A percentile compares a stretch with the other conserved stretches of the same genome.
phyloP scores from a whole-genome alignment of 2,888 invertebrate genomes.

The Chloroclystis v-ata region DNA sequence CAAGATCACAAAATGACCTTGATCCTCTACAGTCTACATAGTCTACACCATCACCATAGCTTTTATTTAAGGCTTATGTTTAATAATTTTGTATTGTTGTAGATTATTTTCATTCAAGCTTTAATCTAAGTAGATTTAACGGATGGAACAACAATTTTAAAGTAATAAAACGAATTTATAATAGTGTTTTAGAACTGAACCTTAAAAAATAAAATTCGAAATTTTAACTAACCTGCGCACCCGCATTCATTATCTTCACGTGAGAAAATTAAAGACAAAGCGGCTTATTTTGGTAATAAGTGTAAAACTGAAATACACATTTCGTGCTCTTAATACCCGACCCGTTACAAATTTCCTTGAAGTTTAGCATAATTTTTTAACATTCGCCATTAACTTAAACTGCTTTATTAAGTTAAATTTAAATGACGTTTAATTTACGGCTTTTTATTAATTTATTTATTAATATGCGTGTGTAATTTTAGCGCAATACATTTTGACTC shows the following conservation, averaged over 20 bases:
- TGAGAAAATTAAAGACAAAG: conserved; percentile 19
- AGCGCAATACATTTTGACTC: too few relatives aligned
- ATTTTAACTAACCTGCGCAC: conserved; percentile 10
- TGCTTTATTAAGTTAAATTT: not conserved
- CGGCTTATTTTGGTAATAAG: conserved; percentile 5
- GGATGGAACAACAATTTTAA: too few relatives aligned
- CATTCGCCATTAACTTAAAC: not conserved
- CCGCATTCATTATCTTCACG: conserved; percentile 17
- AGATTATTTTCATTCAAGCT: not conserved
- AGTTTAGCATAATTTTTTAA: not conserved
- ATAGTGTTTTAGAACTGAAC: too few relatives aligned
- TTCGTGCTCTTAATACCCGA: not conserved
- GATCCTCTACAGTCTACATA: too few relatives aligned
- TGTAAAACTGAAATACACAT: conserved; percentile 6
- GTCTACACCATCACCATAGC: too few relatives aligned
- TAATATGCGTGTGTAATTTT: not conserved
- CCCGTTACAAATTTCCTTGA: conserved; percentile 8
- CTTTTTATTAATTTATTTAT: not conserved
- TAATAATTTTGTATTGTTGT: not conserved
- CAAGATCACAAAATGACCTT: too few relatives aligned
- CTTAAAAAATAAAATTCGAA: conserved; percentile 5
- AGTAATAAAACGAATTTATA: too few relatives aligned
- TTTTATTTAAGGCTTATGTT: too few relatives aligned
- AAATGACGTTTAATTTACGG: not conserved
- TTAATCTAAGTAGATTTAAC: too few relatives aligned